These are phyloP conservation scores for Macrosteles quadrilineatus DNA, from an alignment of 1,140 invertebrate species.

Conservation along the genomic window DNA sequence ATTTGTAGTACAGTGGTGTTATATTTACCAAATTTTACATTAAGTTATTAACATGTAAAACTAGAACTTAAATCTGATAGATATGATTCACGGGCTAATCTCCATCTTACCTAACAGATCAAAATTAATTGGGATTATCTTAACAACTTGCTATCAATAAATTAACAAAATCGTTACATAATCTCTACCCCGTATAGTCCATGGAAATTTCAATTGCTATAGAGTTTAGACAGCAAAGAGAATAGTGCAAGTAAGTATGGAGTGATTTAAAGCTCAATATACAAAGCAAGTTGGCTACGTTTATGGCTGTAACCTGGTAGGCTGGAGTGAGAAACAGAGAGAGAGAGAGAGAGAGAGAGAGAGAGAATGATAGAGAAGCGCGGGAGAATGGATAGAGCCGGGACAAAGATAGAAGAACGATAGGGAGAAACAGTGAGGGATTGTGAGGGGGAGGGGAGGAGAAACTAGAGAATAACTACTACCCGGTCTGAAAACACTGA, in stretches of 20 bases:
- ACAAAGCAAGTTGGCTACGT: neutral
- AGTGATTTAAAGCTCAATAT: neutral
- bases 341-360: neutral
- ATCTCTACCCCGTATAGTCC: too few relatives aligned
- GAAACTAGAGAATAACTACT: neutral
- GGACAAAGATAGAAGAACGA: neutral
- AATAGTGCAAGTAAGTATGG: neutral
- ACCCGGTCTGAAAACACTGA: neutral
- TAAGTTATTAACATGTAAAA: too few relatives aligned
- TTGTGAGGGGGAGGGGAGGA: neutral
- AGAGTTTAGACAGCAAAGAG: too few relatives aligned
- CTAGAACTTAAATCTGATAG: too few relatives aligned
- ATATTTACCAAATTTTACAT: too few relatives aligned
- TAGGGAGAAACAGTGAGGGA: neutral
- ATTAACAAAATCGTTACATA: too few relatives aligned
- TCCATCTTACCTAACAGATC: too few relatives aligned
- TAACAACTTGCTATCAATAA: too few relatives aligned
- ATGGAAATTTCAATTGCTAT: too few relatives aligned
- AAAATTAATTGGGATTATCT: too few relatives aligned
- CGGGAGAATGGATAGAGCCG: neutral
- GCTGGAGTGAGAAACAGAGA: neutral
- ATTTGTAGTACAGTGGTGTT: too few relatives aligned
- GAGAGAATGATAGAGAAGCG: slow-evolving; percentile 1
- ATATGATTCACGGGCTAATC: too few relatives aligned
- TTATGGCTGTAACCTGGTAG: neutral